Evolutionary conservation across 2,888 invertebrate genomes (phyloP), one percentile per base, ranked within the genome.

Genomic region (Chamaedrilus cognettii): DNA sequence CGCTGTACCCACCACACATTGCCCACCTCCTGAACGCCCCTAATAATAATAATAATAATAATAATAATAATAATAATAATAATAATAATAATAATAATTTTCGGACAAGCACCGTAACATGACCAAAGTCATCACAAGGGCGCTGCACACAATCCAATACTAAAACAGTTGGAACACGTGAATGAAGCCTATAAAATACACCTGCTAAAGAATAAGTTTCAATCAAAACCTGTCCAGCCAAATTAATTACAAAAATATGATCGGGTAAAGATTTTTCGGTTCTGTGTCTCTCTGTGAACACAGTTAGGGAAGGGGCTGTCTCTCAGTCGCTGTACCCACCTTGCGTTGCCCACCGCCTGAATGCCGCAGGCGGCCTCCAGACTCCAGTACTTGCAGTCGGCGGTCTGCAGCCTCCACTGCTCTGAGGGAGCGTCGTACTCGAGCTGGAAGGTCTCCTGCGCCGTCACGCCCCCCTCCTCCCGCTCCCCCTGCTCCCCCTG

Each of bases 381-480:
- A 63, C 92, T 93, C 96, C 96, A 97, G 86, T 96, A 97, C 82
- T 91, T 92, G 86, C 96, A 93, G 86, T 95, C 94, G 90, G 93
- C 93, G 73, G 96, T 96, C 79, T 96, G 90, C 81, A 97, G 90
- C 85, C 94, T 94, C 96, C 96, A 97, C 80, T 94, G 90, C 81
- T 57, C 64, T 4, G 49, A 32, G 23, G 32, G 32, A 87, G 91
- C 90, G 86, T 95, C 94, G 84, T 92, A 96, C 86, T 97, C 96
- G 86, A 97, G 86, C 86, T 97, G 97, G 89, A 97, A 97, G 64
- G 94, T 96, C 87, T 97, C 97, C 84, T 94, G 92, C 72, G 96
- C 94, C 5, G 93, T 94, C 76, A 95, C 92, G 87, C 97, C 96
- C 7, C 19, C 42, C 0, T 78, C 78, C n/a, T n/a, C n/a, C n/a